Conservation (phyloP, 2,797 vertebrate species). For the Chiloscyllium punctatum region DNA sequence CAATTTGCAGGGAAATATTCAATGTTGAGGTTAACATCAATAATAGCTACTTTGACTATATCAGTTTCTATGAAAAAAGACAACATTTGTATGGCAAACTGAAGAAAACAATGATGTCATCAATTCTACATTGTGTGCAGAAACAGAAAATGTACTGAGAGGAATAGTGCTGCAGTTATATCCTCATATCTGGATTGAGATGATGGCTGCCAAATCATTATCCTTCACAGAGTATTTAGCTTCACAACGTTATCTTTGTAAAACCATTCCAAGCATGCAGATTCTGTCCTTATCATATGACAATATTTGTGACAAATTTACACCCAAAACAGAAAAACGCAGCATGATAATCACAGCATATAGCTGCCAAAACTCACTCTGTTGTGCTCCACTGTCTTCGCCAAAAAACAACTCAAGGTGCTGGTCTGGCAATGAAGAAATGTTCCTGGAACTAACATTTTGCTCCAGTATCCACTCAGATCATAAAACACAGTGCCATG, state of each 20-base stretch:
- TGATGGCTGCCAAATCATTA: neutral
- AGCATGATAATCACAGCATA: constrained; percentile 32
- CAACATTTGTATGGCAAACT: neutral
- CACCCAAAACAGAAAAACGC: constrained; percentile 23
- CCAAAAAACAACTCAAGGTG: constrained; percentile 4
- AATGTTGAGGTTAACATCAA: neutral
- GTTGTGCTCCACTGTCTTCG: neutral
- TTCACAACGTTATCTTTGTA: constrained; percentile 24
- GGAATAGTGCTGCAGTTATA: neutral
- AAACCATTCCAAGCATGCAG: constrained; percentile 20
- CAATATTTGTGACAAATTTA: constrained; percentile 35
- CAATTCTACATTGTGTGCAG: neutral
- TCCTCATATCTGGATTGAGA: neutral
- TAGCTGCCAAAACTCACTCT: constrained; percentile 21
- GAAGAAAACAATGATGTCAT: neutral
- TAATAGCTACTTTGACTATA: too few species aligned
- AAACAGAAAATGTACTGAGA: neutral
- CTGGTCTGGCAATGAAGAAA: constrained; percentile 16
- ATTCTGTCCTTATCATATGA: constrained; percentile 24
- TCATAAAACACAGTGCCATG: neutral
- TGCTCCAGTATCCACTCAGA: neutral
- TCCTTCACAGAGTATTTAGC: neutral
- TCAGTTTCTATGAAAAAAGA: neutral
- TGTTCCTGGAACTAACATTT: neutral
- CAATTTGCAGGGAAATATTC: neutral